Percentiles rank a stretch among this genome's conserved stretches.
These are phyloP conservation scores for Psophia crepitans DNA, from an alignment of 2,113 vertebrate species.

Conservation along the genomic window DNA sequence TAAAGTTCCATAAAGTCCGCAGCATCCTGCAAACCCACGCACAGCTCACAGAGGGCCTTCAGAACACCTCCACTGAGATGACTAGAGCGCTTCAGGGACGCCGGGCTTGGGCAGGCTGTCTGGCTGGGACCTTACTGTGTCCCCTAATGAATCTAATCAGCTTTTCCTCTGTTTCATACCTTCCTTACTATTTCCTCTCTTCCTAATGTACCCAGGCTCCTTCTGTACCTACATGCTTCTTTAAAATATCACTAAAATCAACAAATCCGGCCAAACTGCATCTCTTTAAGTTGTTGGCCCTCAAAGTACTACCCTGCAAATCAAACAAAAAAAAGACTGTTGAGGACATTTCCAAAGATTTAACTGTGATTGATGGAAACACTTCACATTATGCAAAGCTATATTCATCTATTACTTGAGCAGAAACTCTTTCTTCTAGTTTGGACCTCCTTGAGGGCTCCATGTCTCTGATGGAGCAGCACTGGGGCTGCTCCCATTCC, in stretches of 20 bases:
- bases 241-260: not conserved
- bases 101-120: too few species aligned
- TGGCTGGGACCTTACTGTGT: not conserved
- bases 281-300: not conserved
- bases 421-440: not conserved
- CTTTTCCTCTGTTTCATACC: not conserved
- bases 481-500: not conserved
- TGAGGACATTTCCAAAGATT: not conserved
- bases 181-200: not conserved
- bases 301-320: not conserved
- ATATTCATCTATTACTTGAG: not conserved
- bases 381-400: not conserved
- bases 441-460: not conserved
- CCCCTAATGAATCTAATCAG: not conserved
- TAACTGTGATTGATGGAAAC: not conserved
- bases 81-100: not conserved
- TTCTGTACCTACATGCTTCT: not conserved
- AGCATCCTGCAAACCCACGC: not conserved
- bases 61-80: not conserved
- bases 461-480: not conserved
- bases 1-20: not conserved
- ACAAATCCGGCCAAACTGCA: not conserved
- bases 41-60: not conserved
- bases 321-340: not conserved
- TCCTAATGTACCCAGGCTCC: not conserved